A percentile compares a stretch with the other conserved stretches of the same genome.
These are phyloP conservation scores for Perdita meconis DNA, from an alignment of 2,888 invertebrate species.

Conservation along the genomic window DNA sequence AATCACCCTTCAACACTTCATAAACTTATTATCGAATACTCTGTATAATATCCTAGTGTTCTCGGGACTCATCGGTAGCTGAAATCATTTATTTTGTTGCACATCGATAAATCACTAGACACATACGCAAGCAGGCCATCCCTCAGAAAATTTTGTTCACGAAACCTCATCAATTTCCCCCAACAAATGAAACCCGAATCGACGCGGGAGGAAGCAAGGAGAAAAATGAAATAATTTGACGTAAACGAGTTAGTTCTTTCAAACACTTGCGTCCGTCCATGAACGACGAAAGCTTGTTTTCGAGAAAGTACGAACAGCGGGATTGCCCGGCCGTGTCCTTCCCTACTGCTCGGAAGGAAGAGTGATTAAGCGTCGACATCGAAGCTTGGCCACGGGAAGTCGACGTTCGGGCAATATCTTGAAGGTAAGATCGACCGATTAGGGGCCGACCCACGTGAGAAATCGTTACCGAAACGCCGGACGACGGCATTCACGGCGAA, in stretches of 20 bases:
- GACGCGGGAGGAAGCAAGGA: neutral
- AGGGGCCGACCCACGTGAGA: slow-evolving; percentile 40
- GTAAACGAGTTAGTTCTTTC: slow-evolving; percentile 45
- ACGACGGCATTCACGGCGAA: slow-evolving; percentile 44
- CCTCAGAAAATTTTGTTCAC: slow-evolving; percentile 32
- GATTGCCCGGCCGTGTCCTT: slow-evolving; percentile 15
- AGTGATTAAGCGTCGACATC: slow-evolving; percentile 34
- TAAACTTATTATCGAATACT: neutral
- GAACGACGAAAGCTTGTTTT: slow-evolving; percentile 23
- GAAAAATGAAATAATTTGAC: slow-evolving; percentile 23
- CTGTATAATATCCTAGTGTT: neutral
- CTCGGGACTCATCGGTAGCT: slow-evolving; percentile 20
- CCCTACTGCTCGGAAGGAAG: slow-evolving; percentile 13
- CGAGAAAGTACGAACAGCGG: slow-evolving; percentile 28
- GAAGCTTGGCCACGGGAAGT: slow-evolving; percentile 3
- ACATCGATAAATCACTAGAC: slow-evolving; percentile 39
- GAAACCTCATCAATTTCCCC: slow-evolving; percentile 48
- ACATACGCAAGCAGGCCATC: slow-evolving; percentile 3
- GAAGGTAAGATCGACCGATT: slow-evolving; percentile 53
- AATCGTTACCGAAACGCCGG: slow-evolving; percentile 55
- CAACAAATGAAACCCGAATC: neutral
- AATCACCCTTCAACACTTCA: neutral
- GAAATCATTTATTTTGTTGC: slow-evolving; percentile 42
- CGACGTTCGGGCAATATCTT: slow-evolving; percentile 27
- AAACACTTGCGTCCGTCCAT: neutral